These are phyloP conservation scores for Erebia palarica DNA, from an alignment of 2,888 invertebrate genomes.

Conservation along the genomic window DNA sequence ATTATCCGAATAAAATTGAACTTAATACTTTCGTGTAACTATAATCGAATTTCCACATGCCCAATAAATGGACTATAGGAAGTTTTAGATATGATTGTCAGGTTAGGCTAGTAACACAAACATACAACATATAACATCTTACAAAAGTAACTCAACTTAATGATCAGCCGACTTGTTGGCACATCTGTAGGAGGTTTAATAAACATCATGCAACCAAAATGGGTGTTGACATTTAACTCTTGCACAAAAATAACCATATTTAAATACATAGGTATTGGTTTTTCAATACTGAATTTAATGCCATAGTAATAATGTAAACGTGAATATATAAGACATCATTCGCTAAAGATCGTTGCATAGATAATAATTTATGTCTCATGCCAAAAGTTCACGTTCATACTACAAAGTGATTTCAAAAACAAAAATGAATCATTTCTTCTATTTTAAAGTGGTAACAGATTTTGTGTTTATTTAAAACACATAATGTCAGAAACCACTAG, in stretches of 20 bases:
- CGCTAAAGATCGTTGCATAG: neutral
- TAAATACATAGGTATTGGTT: neutral
- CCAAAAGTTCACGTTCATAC: neutral
- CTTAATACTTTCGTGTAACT: too few species aligned
- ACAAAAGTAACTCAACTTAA: neutral
- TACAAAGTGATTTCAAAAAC: neutral
- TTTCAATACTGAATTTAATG: slow-evolving; percentile 1
- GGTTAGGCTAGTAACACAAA: too few species aligned
- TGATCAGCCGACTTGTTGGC: neutral
- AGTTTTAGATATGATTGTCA: too few species aligned
- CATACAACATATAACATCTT: too few species aligned
- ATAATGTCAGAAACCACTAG: too few species aligned
- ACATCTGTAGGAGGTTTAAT: neutral
- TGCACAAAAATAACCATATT: neutral
- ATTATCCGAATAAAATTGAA: too few species aligned
- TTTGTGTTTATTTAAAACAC: neutral
- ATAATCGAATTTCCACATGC: too few species aligned
- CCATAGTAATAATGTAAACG: neutral
- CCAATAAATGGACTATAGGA: too few species aligned
- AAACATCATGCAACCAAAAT: slow-evolving; percentile 4
- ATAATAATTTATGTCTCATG: neutral
- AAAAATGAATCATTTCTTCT: neutral
- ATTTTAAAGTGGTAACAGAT: neutral
- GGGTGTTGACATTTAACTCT: slow-evolving; percentile 29
- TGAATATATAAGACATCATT: neutral